These are phyloP conservation scores for Hedya salicella DNA, from an alignment of 2,888 invertebrate genomes.

Conservation along the genomic window DNA sequence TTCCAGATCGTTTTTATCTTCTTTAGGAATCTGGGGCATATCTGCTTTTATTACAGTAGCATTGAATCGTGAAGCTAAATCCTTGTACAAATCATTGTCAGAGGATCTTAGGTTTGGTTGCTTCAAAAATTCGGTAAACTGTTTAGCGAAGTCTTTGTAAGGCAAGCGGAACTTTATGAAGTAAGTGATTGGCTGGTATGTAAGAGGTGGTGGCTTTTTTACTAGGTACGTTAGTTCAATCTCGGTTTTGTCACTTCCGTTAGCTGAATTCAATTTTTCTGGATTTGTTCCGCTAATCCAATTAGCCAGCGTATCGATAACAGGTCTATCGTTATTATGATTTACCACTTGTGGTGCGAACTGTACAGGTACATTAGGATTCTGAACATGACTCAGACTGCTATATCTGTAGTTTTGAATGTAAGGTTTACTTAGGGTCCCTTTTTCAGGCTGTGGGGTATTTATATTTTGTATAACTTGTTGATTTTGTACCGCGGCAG, in stretches of 20 bases:
- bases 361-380: not conserved
- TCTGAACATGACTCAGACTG: not conserved
- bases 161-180: constrained; percentile 70
- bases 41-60: constrained; percentile 59
- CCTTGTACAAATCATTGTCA: constrained; percentile 57
- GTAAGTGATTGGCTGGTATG: constrained; percentile 60
- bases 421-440: not conserved
- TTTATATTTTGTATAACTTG: not conserved
- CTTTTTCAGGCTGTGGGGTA: not conserved
- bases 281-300: constrained; percentile 54
- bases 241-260: constrained; percentile 51
- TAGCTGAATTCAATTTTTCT: constrained; percentile 54
- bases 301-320: constrained; percentile 42
- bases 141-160: constrained; percentile 55
- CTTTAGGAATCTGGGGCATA: constrained; percentile 55
- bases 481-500: not conserved
- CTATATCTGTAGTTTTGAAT: not conserved
- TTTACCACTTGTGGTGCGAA: not conserved
- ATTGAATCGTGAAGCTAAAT: constrained; percentile 57
- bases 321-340: constrained; percentile 14
- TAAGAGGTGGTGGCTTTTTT: constrained; percentile 57
- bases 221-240: constrained; percentile 70
- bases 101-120: constrained; percentile 55
- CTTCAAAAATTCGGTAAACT: constrained; percentile 51
- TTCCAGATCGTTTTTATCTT: constrained; percentile 58